Percentiles rank a stretch among this genome's conserved stretches.
Evolutionary conservation across 2,797 vertebrate species (phyloP).

Genomic region (Rhinatrema bivittatum): DNA sequence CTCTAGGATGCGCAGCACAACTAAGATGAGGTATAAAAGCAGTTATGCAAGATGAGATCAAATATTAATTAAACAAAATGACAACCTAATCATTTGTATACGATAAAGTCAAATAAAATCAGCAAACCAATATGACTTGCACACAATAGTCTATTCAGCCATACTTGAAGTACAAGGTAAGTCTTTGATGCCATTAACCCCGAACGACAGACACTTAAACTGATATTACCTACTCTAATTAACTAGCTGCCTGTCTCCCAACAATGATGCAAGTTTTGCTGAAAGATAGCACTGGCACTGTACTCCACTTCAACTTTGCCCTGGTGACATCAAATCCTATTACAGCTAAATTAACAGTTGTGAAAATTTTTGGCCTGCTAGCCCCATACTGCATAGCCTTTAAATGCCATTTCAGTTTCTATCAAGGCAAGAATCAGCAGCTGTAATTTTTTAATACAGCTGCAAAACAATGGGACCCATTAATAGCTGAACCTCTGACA

Average conservation of each 20-base stretch:
- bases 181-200: constrained; percentile 64
- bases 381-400: constrained; percentile 44
- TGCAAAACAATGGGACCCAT: constrained; percentile 68
- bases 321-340: constrained; percentile 60
- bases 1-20: no score
- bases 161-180: constrained; percentile 34
- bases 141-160: constrained; percentile 40
- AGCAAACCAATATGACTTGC: constrained; percentile 22
- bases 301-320: constrained; percentile 55
- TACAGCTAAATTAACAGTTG: constrained; percentile 71
- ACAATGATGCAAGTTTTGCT: constrained; percentile 52
- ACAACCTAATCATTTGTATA: constrained; percentile 34
- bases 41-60: no score
- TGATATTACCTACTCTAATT: constrained; percentile 67
- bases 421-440: constrained; percentile 58
- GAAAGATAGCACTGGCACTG: constrained; percentile 45
- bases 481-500: constrained; percentile 69
- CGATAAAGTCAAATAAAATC: constrained; percentile 27
- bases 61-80: constrained; percentile 34
- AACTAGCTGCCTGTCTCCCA: constrained; percentile 52
- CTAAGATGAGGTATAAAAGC: no score
- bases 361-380: constrained; percentile 56
- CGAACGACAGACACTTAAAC: constrained; percentile 61
- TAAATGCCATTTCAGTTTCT: constrained; percentile 69
- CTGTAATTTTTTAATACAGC: constrained; percentile 64